Evolutionary conservation across 1,140 invertebrate species (phyloP).

Genomic region (Hycleus cichorii): DNA sequence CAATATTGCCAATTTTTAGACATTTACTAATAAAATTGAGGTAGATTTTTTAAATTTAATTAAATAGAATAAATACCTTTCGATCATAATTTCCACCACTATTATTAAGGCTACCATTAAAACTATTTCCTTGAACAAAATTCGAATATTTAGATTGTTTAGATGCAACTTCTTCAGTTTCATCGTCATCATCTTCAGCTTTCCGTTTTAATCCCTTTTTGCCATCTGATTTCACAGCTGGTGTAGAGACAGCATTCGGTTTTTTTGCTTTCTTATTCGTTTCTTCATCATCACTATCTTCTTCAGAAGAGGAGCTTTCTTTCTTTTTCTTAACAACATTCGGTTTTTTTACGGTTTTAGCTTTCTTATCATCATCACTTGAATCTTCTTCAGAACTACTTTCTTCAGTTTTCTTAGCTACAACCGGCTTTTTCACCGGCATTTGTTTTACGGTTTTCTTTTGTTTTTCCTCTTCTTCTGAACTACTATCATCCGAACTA

Average conservation of each 20-base stretch:
- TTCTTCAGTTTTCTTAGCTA: slow-evolving; percentile 21
- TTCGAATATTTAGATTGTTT: slow-evolving; percentile 48
- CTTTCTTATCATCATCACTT: slow-evolving; percentile 28
- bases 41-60: background rate
- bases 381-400: slow-evolving; percentile 30
- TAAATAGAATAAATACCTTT: background rate
- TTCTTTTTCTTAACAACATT: slow-evolving; percentile 20
- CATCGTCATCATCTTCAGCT: slow-evolving; percentile 36
- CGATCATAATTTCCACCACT: background rate
- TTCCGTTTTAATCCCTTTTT: slow-evolving; percentile 31
- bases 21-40: background rate
- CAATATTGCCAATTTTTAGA: slow-evolving; percentile 1
- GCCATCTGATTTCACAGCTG: background rate
- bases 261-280: slow-evolving; percentile 21
- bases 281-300: slow-evolving; percentile 30
- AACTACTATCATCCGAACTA: slow-evolving; percentile 29
- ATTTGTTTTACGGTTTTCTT: slow-evolving; percentile 28
- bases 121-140: slow-evolving; percentile 42
- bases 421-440: slow-evolving; percentile 15
- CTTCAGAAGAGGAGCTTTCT: slow-evolving; percentile 29
- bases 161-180: slow-evolving; percentile 33
- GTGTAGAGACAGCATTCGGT: background rate
- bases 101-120: slow-evolving; percentile 29
- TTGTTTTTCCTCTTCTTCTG: slow-evolving; percentile 22
- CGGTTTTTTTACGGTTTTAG: slow-evolving; percentile 7